Evolutionary conservation across 2,888 invertebrate species (phyloP).

Genomic region (Orgyia antiqua): DNA sequence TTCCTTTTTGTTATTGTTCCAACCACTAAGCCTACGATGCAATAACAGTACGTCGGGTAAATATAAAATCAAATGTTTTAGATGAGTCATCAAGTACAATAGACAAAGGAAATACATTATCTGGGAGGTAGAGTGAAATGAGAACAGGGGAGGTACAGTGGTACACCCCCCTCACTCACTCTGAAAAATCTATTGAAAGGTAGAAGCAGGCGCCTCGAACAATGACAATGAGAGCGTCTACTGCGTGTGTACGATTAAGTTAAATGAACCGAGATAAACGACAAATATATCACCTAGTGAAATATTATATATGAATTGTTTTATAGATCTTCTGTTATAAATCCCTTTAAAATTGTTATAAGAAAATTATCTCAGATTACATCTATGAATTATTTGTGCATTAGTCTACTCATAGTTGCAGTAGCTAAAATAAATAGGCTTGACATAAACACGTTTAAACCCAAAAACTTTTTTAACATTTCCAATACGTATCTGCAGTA

Average conservation of each 20-base stretch:
- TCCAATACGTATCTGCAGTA: no score
- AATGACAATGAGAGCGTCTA: slow-evolving; percentile 36
- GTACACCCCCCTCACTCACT: no score
- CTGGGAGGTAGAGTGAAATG: slow-evolving; percentile 20
- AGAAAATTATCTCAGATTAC: no score
- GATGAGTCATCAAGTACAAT: slow-evolving; percentile 48
- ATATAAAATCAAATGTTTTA: slow-evolving; percentile 41
- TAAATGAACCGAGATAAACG: slow-evolving; percentile 37
- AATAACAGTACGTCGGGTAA: no score
- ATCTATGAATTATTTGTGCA: no score
- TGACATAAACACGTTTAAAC: no score
- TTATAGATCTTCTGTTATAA: slow-evolving; percentile 17
- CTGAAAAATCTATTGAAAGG: slow-evolving; percentile 43
- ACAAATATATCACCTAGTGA: slow-evolving; percentile 38
- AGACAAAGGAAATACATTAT: slow-evolving; percentile 59
- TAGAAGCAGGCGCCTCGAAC: slow-evolving; percentile 35
- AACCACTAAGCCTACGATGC: no score
- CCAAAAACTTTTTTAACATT: no score
- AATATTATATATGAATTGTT: slow-evolving; percentile 27
- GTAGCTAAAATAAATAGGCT: no score
- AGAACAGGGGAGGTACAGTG: slow-evolving; percentile 21
- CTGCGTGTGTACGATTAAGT: slow-evolving; percentile 41
- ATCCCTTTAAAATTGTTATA: no score
- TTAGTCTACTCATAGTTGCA: no score
- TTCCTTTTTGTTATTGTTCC: no score